Evolutionary conservation across 2,888 invertebrate genomes (phyloP), one percentile per base, ranked within the genome.

Genomic region (Cosmorhoe ocellata): DNA sequence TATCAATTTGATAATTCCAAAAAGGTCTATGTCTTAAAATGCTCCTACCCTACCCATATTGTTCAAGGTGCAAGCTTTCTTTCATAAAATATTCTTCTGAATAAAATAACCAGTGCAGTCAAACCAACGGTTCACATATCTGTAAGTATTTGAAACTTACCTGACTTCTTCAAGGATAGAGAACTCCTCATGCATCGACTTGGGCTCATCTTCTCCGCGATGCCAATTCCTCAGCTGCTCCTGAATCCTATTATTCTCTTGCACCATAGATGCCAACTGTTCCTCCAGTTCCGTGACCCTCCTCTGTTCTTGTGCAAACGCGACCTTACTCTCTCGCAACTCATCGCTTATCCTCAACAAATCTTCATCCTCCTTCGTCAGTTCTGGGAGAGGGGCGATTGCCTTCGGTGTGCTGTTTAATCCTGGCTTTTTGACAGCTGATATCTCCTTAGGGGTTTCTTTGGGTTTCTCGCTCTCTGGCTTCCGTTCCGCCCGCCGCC

Each of bases 131-230:
- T n/a, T n/a, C n/a, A n/a, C n/a, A n/a, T n/a, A n/a, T n/a, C n/a
- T n/a, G n/a, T n/a, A n/a, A n/a, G n/a, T n/a, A n/a, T n/a, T n/a
- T 9, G 13, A 18, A 10, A 44, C 43, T 26, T 3, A 95, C 95
- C 96, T 93, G 63, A 96, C 95, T 94, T 96, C 96, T 76, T 96
- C 96, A 64, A 96, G 91, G 60, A 95, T 94, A 45, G 93, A 94
- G 68, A 96, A 93, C 79, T 96, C 96, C 69, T 96, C 96, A 64
- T 96, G 96, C 83, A 95, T 93, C 44, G 93, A 94, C 77, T 95
- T 95, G 76, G 95, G 94, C 71, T 95, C 95, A 63, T 95, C 94
- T 42, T 95, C 95, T 71, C 90, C 81, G 61, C 91, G 92, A 58
- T 91, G 91, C 84, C 92, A 91, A 61, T 92, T 91, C 61, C 92